phyloP scores from a whole-genome alignment of 2,113 vertebrate genomes.

The Pycnonotus jocosus region DNA sequence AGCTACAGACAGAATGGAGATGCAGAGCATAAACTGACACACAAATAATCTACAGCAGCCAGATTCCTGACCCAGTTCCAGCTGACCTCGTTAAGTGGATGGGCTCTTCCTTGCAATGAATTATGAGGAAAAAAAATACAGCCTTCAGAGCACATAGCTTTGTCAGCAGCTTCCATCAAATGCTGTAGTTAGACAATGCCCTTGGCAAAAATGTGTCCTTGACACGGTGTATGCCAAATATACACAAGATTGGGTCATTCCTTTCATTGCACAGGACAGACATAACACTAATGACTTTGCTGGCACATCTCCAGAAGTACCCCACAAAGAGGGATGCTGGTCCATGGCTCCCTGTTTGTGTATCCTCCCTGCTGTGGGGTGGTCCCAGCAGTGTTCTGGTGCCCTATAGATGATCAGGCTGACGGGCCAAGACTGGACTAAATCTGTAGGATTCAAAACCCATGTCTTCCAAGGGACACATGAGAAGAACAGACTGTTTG shows the following conservation, averaged over 20 bases:
- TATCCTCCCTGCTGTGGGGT: too few species aligned
- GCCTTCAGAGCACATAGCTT: neutral
- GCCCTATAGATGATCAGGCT: rapidly evolving
- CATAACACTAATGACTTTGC: neutral
- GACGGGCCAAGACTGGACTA: neutral
- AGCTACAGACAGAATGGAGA: neutral
- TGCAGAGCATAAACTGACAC: neutral
- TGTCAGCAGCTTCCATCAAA: neutral
- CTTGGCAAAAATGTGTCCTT: neutral
- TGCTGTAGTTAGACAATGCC: neutral
- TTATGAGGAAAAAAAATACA: neutral
- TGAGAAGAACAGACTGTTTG: constrained; percentile 29
- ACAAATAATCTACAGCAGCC: neutral
- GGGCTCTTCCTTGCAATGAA: neutral
- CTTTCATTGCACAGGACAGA: neutral
- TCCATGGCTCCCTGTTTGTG: neutral
- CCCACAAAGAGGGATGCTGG: rapidly evolving
- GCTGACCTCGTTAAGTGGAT: neutral
- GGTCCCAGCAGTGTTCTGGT: neutral
- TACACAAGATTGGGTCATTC: neutral
- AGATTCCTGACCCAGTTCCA: neutral
- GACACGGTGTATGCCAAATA: rapidly evolving
- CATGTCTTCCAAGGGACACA: neutral
- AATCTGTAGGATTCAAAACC: neutral
- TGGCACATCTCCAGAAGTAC: neutral